These are phyloP conservation scores for Lerista edwardsae DNA, from an alignment of 2,797 vertebrate species.

Conservation along the genomic window DNA sequence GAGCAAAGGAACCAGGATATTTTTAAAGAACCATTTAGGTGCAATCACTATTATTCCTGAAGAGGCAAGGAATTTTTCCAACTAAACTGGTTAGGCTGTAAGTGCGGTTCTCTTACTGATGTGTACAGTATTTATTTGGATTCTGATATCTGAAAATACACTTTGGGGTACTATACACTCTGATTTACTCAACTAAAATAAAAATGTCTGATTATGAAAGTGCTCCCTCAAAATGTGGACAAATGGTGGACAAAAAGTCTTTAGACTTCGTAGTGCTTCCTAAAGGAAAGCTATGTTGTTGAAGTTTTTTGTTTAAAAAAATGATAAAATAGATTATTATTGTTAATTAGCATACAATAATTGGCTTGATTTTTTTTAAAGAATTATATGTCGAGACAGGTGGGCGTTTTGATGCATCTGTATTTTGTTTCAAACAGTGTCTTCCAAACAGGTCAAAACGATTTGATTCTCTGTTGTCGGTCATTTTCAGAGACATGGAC, in stretches of 20 bases:
- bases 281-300: constrained; percentile 1
- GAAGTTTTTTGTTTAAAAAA: constrained; percentile 9
- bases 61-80: background rate
- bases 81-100: background rate
- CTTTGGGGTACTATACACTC: background rate
- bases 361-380: constrained; percentile 8
- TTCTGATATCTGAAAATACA: background rate
- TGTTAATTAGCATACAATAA: constrained; percentile 46
- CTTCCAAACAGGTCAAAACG: constrained; percentile 51
- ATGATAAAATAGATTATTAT: background rate
- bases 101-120: background rate
- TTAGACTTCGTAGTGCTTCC: background rate
- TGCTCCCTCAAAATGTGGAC: background rate
- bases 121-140: background rate
- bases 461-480: constrained; percentile 68
- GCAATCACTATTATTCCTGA: too few relatives aligned
- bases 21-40: background rate
- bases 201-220: background rate
- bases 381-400: background rate
- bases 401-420: constrained; percentile 24
- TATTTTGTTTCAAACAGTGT: constrained; percentile 5
- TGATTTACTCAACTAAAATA: constrained; percentile 9
- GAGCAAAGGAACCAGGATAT: background rate
- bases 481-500: constrained; percentile 92
- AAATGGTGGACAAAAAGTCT: too few relatives aligned